Evolutionary conservation across 2,888 invertebrate species (phyloP).

Genomic region (Nesidiocoris tenuis): DNA sequence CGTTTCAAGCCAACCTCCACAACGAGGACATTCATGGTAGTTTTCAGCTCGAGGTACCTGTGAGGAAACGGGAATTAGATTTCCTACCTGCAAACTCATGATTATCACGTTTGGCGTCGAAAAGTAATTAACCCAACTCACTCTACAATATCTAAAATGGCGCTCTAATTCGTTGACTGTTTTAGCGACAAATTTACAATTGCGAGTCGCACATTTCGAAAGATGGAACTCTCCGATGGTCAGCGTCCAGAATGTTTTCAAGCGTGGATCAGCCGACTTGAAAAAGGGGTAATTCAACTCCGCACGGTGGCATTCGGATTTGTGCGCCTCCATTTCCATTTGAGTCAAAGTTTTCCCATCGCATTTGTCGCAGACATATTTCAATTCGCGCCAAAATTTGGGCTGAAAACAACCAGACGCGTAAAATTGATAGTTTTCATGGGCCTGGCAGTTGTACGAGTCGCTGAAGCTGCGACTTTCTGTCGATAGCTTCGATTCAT

Average conservation of each 20-base stretch:
- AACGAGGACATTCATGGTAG: constrained; percentile 7
- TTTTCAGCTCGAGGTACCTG: constrained; percentile 10
- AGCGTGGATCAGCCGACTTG: background rate
- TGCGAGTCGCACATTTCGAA: constrained; percentile 37
- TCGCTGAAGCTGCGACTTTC: no score
- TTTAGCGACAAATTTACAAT: constrained; percentile 50
- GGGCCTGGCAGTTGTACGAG: no score
- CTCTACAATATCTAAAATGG: constrained; percentile 48
- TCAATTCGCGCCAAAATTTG: constrained; percentile 6
- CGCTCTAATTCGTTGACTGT: constrained; percentile 49
- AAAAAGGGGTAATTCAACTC: background rate
- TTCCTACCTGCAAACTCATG: no score
- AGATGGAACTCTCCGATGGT: background rate
- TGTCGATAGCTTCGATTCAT: no score
- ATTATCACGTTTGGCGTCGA: no score
- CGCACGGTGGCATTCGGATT: background rate
- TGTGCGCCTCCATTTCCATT: constrained; percentile 8
- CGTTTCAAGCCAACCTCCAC: constrained; percentile 22
- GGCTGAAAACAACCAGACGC: no score
- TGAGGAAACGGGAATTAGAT: background rate
- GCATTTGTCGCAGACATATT: constrained; percentile 16
- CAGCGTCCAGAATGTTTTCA: constrained; percentile 16
- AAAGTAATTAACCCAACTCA: constrained; percentile 35
- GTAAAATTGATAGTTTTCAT: no score
- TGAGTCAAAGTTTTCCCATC: constrained; percentile 23